Percentiles rank a stretch among this genome's conserved stretches.
Evolutionary conservation across 2,888 invertebrate genomes (phyloP).

Genomic region (Andrena dorsata): DNA sequence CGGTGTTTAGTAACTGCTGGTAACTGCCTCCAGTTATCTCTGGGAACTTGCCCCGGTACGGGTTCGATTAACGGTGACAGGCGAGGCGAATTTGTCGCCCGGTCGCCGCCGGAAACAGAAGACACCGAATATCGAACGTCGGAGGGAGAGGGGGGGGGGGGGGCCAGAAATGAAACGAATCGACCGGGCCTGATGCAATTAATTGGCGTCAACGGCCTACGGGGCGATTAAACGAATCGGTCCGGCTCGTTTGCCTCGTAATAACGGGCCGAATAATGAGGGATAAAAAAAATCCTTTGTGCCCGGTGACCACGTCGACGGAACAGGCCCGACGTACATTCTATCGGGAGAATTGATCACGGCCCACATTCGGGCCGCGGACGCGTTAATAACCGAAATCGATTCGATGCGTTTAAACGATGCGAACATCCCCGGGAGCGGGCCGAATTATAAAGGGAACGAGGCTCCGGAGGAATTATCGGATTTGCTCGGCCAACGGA

Average conservation of each 20-base stretch:
- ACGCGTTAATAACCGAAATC: conserved; percentile 54
- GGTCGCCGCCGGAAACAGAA: conserved; percentile 4
- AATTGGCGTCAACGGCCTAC: conserved; percentile 30
- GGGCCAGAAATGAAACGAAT: conserved; percentile 17
- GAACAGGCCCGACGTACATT: conserved; percentile 15
- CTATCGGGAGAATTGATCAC: conserved; percentile 49
- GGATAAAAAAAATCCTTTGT: conserved; percentile 37
- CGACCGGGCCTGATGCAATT: conserved; percentile 23
- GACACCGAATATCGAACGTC: conserved; percentile 10
- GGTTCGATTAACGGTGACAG: conserved; percentile 2
- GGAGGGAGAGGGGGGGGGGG: not conserved
- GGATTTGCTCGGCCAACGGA: conserved; percentile 35
- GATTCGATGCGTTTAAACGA: conserved; percentile 43
- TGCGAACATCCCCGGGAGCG: not conserved
- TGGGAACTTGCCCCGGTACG: not conserved
- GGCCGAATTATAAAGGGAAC: conserved; percentile 34
- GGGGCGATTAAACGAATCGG: conserved; percentile 44
- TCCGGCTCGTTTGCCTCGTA: conserved; percentile 41
- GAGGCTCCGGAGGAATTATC: conserved; percentile 36
- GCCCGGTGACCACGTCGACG: not conserved
- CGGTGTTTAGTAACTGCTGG: conserved; percentile 16
- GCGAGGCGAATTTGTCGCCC: not conserved
- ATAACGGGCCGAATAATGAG: conserved; percentile 48
- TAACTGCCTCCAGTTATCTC: not conserved
- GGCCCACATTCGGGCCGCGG: conserved; percentile 28